Base-by-base conservation (phyloP, 2,888 invertebrate species). In the Lasioglossum lativentre region DNA sequence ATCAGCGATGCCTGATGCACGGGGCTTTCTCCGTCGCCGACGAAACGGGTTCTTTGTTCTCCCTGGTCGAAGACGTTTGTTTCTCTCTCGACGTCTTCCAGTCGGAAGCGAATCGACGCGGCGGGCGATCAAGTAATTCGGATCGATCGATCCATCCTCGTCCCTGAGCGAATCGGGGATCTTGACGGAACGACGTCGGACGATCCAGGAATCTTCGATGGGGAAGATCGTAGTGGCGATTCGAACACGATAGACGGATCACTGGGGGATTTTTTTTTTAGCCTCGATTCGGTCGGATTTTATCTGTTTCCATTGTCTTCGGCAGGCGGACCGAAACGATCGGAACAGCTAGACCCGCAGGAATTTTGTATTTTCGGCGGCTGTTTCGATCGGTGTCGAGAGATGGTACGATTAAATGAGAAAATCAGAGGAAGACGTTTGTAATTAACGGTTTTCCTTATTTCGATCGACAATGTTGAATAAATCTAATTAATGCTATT, bases 31-130 rank as follows among this genome's bases (percentile, higher is more conserved):
- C 70, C 85, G 40, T 77, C 77, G n/a, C 34, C 30, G 10, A 40
- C 4, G 27, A 40, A 47, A 56, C 40, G 47, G 71, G 71, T 84
- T 86, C 75, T 81, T 80, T 80, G 78, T 84, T 78, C 84, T 82
- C 76, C 66, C 45, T 63, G 59, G 73, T 74, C 83, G 80, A 81
- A 42, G 23, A 77, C 59, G 63, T 70, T 79, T 74, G 63, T 70
- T 79, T 74, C 75, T 38, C 73, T 74, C 34, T 75, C 77, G 78
- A 56, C 74, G 74, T 83, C 76, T 79, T 80, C 73, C 71, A 27
- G 10, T 10, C 52, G 34, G 19, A n/a, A 38, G 16, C 30, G 8
- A 59, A 56, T 63, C 27, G 45, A 52, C 30, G 40, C 52, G 4
- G 45, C 34, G 19, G 45, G 19, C n/a, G 47, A n/a, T 2, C 30